These are phyloP conservation scores for Acronicta psi DNA, from an alignment of 2,888 invertebrate genomes.

Conservation along the genomic window DNA sequence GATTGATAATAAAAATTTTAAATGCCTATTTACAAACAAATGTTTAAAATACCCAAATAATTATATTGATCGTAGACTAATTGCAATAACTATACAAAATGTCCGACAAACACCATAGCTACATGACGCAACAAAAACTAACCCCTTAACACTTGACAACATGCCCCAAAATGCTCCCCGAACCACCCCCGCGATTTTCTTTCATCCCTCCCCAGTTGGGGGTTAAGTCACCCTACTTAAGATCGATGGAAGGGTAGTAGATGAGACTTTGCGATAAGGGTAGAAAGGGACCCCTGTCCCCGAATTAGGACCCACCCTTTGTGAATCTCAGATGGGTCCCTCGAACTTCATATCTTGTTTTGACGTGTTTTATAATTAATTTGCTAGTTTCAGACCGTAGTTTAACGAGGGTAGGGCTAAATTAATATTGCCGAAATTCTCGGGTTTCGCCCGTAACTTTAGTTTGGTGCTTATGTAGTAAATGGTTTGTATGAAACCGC, in stretches of 20 bases:
- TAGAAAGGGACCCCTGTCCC: slow-evolving; percentile 73
- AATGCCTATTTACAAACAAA: background rate
- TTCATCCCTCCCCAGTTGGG: slow-evolving; percentile 79
- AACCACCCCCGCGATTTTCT: slow-evolving; percentile 83
- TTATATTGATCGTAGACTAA: slow-evolving; percentile 35
- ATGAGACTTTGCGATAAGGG: slow-evolving; percentile 87
- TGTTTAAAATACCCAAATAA: slow-evolving; percentile 28
- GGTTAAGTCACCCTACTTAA: slow-evolving; percentile 88
- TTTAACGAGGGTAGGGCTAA: slow-evolving; percentile 78
- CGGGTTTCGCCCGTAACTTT: slow-evolving; percentile 18
- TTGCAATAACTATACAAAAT: slow-evolving; percentile 48
- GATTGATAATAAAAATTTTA: too few species aligned
- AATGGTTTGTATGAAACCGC: background rate
- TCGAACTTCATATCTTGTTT: slow-evolving; percentile 84
- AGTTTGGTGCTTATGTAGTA: slow-evolving; percentile 34
- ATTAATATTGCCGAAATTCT: slow-evolving; percentile 76
- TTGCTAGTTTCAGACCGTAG: slow-evolving; percentile 86
- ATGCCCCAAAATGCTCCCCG: slow-evolving; percentile 71
- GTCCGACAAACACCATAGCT: slow-evolving; percentile 60
- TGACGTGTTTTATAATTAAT: slow-evolving; percentile 89
- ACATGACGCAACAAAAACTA: slow-evolving; percentile 83
- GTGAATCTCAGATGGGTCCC: slow-evolving; percentile 82
- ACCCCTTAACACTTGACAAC: slow-evolving; percentile 77
- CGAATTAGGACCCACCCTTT: slow-evolving; percentile 84
- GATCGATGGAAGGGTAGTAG: slow-evolving; percentile 86